Conservation (phyloP, 2,113 vertebrate genomes). For the Equus quagga region DNA sequence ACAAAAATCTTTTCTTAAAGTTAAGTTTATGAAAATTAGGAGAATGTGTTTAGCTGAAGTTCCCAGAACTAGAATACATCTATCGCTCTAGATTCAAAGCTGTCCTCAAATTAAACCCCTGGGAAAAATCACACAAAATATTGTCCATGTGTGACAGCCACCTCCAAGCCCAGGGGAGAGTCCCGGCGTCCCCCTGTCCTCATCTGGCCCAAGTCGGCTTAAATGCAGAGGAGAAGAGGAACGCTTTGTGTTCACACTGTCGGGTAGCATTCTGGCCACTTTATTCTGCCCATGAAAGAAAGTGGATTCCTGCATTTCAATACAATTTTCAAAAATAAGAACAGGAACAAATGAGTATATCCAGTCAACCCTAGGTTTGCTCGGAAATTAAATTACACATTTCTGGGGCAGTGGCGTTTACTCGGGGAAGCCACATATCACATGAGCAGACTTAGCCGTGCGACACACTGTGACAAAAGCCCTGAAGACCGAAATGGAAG, state of each 20-base stretch:
- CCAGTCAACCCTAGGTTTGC: slow-evolving; percentile 4
- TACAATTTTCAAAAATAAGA: not conserved
- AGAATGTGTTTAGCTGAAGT: not conserved
- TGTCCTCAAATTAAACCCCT: not conserved
- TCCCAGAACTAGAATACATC: not conserved
- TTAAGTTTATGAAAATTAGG: slow-evolving; percentile 33
- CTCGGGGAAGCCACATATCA: not conserved
- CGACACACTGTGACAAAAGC: not conserved
- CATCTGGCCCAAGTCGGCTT: not conserved
- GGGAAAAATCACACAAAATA: not conserved
- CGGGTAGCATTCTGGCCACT: not conserved
- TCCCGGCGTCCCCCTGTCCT: not conserved
- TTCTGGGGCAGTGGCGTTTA: not conserved
- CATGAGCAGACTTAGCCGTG: not conserved
- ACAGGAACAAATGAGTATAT: slow-evolving; percentile 6
- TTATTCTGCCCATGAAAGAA: slow-evolving; percentile 8
- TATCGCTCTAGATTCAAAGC: not conserved
- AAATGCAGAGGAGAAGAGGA: not conserved
- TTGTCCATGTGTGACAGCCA: not conserved
- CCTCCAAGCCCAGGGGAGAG: not conserved
- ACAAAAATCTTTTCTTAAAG: not conserved
- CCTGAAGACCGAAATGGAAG: not conserved
- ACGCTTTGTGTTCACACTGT: not conserved
- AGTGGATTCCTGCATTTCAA: not conserved
- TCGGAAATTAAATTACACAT: not conserved